Evolutionary conservation across 92 coral and sea anemone genomes (phyloP).

Genomic region (Umimayanthus kanabou): DNA sequence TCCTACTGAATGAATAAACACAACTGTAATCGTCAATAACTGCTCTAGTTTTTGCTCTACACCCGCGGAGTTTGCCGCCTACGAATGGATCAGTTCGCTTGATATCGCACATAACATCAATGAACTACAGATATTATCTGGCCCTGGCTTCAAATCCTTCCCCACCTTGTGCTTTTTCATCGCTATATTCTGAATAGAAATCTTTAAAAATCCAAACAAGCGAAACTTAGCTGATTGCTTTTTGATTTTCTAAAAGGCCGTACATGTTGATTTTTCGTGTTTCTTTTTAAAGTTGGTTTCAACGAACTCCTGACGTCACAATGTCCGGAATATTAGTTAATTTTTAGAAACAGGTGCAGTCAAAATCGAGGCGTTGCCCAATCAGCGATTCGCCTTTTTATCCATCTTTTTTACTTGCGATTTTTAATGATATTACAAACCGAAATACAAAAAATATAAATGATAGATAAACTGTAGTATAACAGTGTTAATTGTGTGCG

Average conservation of each 20-base stretch:
- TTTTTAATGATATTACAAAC: constrained; percentile 30
- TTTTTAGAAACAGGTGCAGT: constrained; percentile 29
- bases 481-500: constrained; percentile 7
- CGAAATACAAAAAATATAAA: neutral
- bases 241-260: neutral
- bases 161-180: constrained; percentile 6
- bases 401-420: constrained; percentile 32
- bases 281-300: neutral
- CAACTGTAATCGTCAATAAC: neutral
- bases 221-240: neutral
- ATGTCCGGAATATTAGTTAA: neutral
- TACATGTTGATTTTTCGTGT: neutral
- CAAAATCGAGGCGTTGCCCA: constrained; percentile 5
- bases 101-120: constrained; percentile 27
- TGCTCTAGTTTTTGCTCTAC: neutral
- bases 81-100: constrained; percentile 31
- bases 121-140: constrained; percentile 26
- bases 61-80: constrained; percentile 32
- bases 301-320: neutral
- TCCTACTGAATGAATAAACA: constrained; percentile 13
- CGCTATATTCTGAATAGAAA: neutral
- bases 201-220: neutral
- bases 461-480: neutral
- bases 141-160: neutral
- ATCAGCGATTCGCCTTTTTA: constrained; percentile 21